phyloP scores from a whole-genome alignment of 2,113 vertebrate species.

The Pavo muticus region DNA sequence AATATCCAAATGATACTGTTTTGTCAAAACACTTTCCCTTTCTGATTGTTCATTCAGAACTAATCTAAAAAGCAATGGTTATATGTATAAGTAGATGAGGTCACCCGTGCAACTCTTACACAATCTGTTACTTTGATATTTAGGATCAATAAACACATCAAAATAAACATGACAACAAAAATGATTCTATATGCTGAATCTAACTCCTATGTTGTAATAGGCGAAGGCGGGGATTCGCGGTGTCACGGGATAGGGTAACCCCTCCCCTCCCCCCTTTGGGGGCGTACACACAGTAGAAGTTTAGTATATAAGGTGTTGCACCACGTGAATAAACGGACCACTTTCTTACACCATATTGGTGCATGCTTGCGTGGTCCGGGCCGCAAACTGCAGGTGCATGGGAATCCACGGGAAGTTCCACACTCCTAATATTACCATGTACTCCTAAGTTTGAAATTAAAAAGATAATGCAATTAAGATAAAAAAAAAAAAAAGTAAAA shows the following conservation, averaged over 20 bases:
- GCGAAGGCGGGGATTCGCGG: too few species aligned
- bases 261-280: too few species aligned
- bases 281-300: too few species aligned
- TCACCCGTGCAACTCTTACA: not conserved
- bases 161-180: not conserved
- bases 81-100: rapidly evolving
- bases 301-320: too few species aligned
- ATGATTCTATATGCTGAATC: not conserved
- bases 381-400: too few species aligned
- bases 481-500: not conserved
- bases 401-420: too few species aligned
- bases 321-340: too few species aligned
- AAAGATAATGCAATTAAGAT: not conserved
- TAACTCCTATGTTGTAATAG: not conserved
- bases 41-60: not conserved
- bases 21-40: not conserved
- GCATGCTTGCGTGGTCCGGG: too few species aligned
- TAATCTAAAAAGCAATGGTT: not conserved
- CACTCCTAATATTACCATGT: not conserved
- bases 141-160: not conserved
- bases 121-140: not conserved
- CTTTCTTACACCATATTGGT: too few species aligned
- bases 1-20: not conserved
- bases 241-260: too few species aligned
- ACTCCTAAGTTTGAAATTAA: not conserved